Base-by-base conservation (phyloP, 2,888 invertebrate species). In the Nomada ruficornis region DNA sequence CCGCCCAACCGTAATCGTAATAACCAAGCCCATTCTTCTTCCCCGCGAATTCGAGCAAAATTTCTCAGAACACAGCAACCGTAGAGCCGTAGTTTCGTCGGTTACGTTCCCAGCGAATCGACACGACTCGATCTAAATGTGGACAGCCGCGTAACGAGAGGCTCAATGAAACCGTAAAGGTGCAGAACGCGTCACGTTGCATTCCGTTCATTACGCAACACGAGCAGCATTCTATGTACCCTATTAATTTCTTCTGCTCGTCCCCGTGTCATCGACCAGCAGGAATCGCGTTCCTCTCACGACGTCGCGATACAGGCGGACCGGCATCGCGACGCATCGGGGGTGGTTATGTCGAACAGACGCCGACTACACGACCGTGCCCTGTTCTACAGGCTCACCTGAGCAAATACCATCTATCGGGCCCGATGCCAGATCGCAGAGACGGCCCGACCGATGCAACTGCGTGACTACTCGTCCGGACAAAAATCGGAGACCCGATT, bases 351-450 rank as follows among this genome's bases (percentile, higher is more conserved):
- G 77, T 80, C 52, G 80, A 77, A 80, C 72, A 80, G 74, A 83
- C 77, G 74, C 83, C 70, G 83, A 69, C 71, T 80, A 75, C 64
- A 74, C 67, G 73, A 71, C 57, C n/a, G 68, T 68, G 36, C 36
- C 62, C 72, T 72, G 80, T 80, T 83, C 74, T 72, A 75, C 77
- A 77, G 77, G 62, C 74, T 65, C 54, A 60, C 55, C 77, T 67
- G 44, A 84, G 67, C 67, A 78, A 85, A 84, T 84, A 78, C 85
- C 84, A 76, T 71, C 73, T 55, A 5, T 26, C 64, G 81, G 85
- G 85, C 36, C 20, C 2, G 13, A 10, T 85, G 85, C 85, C 85
- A 85, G 76, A 64, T 57, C 62, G 44, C 78, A 84, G 76, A 85
- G 80, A 70, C 78, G 85, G 80, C 80, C 81, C 18, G 76, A 78